phyloP scores from a whole-genome alignment of 2,113 vertebrate species.

The Hypocryptadius cinnamomeus region DNA sequence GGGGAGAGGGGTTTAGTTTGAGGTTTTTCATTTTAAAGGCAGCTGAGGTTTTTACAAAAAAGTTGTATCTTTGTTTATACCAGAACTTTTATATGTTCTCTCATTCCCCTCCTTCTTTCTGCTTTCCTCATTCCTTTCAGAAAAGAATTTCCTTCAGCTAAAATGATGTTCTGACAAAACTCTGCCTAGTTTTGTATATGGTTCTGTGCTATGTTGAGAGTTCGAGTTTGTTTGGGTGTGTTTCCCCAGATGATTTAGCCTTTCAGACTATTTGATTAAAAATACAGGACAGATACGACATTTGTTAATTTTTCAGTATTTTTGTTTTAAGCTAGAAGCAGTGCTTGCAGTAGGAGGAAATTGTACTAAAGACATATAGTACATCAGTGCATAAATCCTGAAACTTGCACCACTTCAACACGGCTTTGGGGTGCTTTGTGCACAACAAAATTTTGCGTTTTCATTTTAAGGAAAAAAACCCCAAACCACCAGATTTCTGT shows the following conservation, averaged over 20 bases:
- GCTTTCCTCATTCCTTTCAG: constrained; percentile 17
- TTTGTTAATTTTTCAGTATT: not conserved
- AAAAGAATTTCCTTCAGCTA: not conserved
- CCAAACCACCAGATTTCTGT: not conserved
- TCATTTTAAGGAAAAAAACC: not conserved
- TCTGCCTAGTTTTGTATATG: not conserved
- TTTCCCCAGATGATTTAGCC: not conserved
- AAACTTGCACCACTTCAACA: not conserved
- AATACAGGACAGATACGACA: not conserved
- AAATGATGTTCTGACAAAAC: constrained; percentile 2
- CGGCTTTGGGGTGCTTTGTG: not conserved
- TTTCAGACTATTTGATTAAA: not conserved
- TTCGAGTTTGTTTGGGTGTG: not conserved
- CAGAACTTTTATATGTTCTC: constrained; percentile 58
- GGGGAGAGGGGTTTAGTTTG: constrained; percentile 42
- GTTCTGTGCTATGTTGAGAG: constrained; percentile 32
- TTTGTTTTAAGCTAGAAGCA: constrained; percentile 24
- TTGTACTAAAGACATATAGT: not conserved
- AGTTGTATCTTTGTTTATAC: constrained; percentile 60
- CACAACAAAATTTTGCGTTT: not conserved
- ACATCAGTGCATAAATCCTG: not conserved
- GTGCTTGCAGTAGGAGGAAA: not conserved
- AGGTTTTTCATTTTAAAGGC: constrained; percentile 69
- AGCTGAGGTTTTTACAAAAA: constrained; percentile 66
- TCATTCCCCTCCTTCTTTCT: not conserved